Evolutionary conservation across 1,140 invertebrate genomes (phyloP).

Genomic region (Drosophila elegans): DNA sequence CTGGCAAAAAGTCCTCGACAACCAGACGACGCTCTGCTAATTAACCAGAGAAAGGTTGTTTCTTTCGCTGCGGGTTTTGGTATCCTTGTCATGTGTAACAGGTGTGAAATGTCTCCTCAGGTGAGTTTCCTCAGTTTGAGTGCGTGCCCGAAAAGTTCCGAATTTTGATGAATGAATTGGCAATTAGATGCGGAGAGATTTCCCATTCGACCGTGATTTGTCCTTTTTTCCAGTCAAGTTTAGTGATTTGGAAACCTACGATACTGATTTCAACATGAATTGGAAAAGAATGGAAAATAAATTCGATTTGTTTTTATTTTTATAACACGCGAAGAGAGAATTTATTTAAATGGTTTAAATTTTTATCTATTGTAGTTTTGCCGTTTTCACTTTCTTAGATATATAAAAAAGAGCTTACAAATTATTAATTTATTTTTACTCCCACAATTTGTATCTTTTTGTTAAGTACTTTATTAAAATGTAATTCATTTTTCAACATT

Average conservation of each 20-base stretch:
- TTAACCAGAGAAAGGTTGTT: constrained; percentile 48
- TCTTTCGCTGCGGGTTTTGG: background rate
- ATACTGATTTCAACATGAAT: constrained; percentile 4
- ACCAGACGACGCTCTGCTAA: constrained; percentile 52
- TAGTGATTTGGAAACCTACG: constrained; percentile 20
- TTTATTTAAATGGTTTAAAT: no score
- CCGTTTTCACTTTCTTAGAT: no score
- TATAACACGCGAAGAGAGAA: no score
- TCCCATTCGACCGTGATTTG: background rate
- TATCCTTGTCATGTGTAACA: constrained; percentile 51
- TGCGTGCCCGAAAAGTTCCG: constrained; percentile 28
- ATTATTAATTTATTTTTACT: no score
- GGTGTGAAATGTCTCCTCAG: constrained; percentile 52
- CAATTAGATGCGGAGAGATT: constrained; percentile 17
- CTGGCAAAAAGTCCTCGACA: constrained; percentile 49
- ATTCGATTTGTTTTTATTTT: background rate
- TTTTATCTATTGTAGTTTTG: no score
- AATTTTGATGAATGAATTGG: constrained; percentile 47
- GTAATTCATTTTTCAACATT: no score
- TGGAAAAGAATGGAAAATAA: constrained; percentile 6
- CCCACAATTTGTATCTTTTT: no score
- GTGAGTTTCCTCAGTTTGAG: constrained; percentile 17
- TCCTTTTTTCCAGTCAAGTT: background rate
- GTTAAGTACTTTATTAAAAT: no score
- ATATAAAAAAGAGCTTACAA: no score